Conservation (phyloP, 1,140 invertebrate species). For the Drosophila elegans region DNA sequence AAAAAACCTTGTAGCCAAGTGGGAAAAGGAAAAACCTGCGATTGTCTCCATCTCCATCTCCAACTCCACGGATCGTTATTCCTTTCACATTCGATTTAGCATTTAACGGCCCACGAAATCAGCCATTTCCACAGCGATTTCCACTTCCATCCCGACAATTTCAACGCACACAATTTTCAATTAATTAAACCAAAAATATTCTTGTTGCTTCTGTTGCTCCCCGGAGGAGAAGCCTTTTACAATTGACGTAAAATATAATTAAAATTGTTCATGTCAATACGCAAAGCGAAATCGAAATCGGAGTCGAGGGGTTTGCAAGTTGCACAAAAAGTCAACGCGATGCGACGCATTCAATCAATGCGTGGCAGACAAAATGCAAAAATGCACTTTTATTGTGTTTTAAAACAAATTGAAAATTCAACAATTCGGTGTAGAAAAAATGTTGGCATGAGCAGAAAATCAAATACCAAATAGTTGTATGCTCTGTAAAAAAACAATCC, state of each 20-base stretch:
- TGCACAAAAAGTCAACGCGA: constrained; percentile 16
- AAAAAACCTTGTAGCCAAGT: not conserved
- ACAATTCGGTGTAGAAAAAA: constrained; percentile 45
- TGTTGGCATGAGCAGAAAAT: constrained; percentile 11
- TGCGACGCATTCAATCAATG: constrained; percentile 79
- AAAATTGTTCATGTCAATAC: constrained; percentile 74
- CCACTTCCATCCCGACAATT: constrained; percentile 28
- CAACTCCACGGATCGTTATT: constrained; percentile 25
- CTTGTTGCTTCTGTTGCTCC: constrained; percentile 55
- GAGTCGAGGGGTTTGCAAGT: constrained; percentile 7
- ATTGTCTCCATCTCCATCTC: constrained; percentile 24
- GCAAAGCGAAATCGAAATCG: constrained; percentile 36
- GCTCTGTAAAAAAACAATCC: constrained; percentile 15
- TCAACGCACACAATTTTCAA: constrained; percentile 66
- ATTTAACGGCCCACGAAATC: constrained; percentile 56
- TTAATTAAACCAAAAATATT: constrained; percentile 80
- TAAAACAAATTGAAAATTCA: constrained; percentile 81
- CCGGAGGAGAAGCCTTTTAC: constrained; percentile 57
- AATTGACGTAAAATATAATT: constrained; percentile 83
- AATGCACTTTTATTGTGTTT: constrained; percentile 81
- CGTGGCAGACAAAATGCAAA: constrained; percentile 76
- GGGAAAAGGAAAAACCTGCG: constrained; percentile 38
- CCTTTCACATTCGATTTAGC: constrained; percentile 49
- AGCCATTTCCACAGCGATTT: constrained; percentile 44
- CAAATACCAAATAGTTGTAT: constrained; percentile 21